Evolutionary conservation across 2,113 vertebrate species (phyloP).

Genomic region (Propithecus coquereli): DNA sequence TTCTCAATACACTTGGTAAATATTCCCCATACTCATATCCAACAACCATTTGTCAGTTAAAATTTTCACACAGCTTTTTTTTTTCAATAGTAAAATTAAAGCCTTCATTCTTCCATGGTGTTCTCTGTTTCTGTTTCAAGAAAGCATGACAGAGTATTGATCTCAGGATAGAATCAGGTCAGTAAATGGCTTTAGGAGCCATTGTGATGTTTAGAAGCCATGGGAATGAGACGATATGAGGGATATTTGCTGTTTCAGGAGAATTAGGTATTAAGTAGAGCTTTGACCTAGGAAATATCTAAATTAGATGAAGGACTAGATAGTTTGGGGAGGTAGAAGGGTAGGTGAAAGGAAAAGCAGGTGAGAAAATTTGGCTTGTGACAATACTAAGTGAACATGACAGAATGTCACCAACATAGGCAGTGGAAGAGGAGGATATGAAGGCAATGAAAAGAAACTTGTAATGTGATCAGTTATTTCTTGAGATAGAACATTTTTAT

Average conservation of each 20-base stretch:
- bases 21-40: neutral
- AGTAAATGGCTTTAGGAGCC: neutral
- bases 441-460: neutral
- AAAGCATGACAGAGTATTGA: constrained; percentile 45
- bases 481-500: neutral
- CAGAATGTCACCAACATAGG: neutral
- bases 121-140: neutral
- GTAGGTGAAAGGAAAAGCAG: neutral
- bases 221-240: neutral
- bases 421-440: neutral
- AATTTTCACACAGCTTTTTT: neutral
- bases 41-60: neutral
- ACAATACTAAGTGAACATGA: neutral
- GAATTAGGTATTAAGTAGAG: neutral
- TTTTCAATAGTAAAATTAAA: neutral
- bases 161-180: neutral
- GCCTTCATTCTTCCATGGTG: neutral
- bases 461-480: neutral
- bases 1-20: neutral
- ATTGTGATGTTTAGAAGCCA: constrained; percentile 25
- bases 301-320: neutral
- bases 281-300: constrained; percentile 27
- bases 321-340: neutral
- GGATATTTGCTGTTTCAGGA: neutral
- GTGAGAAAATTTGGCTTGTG: neutral